Base-by-base conservation (phyloP, 2,888 invertebrate species). In the Apotomis capreana region DNA sequence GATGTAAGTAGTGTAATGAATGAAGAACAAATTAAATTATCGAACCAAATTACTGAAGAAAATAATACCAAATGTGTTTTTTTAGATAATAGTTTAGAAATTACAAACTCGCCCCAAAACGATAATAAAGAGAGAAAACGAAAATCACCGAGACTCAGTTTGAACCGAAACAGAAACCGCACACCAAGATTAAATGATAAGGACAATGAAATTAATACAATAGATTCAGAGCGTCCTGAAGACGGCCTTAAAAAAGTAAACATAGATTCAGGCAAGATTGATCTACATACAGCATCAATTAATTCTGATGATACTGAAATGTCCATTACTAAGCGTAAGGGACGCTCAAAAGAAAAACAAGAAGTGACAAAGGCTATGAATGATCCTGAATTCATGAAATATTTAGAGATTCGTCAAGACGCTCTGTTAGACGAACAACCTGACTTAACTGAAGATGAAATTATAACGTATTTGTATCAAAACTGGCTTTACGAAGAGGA, bases 361-460 rank as follows among this genome's bases (percentile, higher is more conserved):
- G 37, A 55, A 15, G 76, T 68, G 4, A 59, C 76, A 51, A 78
- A 82, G 68, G 79, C 77, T 12, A 59, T 83, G 54, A 78, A 86
- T 40, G 84, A 88, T 67, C 82, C 85, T 10, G 90, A 93, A 63
- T 94, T 94, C 74, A 80, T 93, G n/a, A 86, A 93, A 76, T 94
- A 93, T 81, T 80, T 92, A 44, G 91, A 94, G 75, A 76, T 92
- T 37, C 90, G 88, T 77, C 91, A 90, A 78, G 93, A 94, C 76
- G 80, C 84, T 36, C 79, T 94, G n/a, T 87, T 91, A 65, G 92
- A 94, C 65, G 89, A 94, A 75, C 88, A 94, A 80, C 94, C 94
- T 1, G 87, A 94, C 55, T 82, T 94, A 5, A 85, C 87, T 0
- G 85, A 88, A 58, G 84, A 87, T 0, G 93, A 94, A 77, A 86